Evolutionary conservation across 2,888 invertebrate species (phyloP), one percentile per base, ranked within the genome.

Genomic region (Andrena hattorfiana): DNA sequence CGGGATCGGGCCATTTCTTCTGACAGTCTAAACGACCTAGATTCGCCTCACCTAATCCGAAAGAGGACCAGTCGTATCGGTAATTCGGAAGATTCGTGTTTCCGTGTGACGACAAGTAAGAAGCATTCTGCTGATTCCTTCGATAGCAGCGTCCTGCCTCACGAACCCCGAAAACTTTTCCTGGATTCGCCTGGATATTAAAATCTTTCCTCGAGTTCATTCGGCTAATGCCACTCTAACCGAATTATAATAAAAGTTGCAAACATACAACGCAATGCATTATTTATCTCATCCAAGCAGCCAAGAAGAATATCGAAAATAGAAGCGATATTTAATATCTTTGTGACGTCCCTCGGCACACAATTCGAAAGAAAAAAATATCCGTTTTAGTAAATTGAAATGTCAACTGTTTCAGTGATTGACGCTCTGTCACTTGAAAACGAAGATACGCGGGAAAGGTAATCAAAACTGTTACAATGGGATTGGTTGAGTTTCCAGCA

Each of bases 1-100:
- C 62, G 10, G 26, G 49, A 32, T 59, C 16, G 28, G 23, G 30
- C 13, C 32, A 49, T 48, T 73, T 67, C 67, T 6, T 67, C 10
- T 56, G 26, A 13, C 23, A 1, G 56, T 56, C 56, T 30, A 23
- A 73, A 67, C 67, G 72, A 32, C 77, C 77, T 72, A 72, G 56
- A 72, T 77, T 54, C 64, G 35, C 16, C 48, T 59, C 62, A 67
- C 74, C 67, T 54, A 78, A 74, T 68, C 28, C 51, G 8, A 78
- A 54, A 71, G 62, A 42, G 54, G 54, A 67, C 62, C 69, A 48
- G 63, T 69, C 75, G 6, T 69, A 63, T 10, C 51, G 74, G 63
- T 59, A 56, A 68, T 69, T 32, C 48, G 32, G 30, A n/a, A 56
- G 64, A 69, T 67, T 62, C 35, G 13, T 30, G 51, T 59, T 62